These are phyloP conservation scores for Planococcus citri DNA, from an alignment of 1,140 invertebrate genomes.

Conservation along the genomic window DNA sequence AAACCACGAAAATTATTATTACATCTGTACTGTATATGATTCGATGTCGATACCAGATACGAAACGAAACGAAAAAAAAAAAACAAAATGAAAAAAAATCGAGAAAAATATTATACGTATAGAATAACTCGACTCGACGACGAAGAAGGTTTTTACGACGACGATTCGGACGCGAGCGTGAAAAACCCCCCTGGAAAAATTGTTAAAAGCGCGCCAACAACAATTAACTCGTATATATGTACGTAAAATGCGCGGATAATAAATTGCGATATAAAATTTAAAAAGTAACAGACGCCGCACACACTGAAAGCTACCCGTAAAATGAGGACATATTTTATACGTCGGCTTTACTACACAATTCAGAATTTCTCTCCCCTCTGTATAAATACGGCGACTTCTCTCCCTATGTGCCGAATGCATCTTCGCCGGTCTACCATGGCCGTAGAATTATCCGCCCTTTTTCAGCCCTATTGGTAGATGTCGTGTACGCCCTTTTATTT, in stretches of 20 bases:
- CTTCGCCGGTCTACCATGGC: neutral
- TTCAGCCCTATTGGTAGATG: constrained; percentile 2
- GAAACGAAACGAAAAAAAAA: too few relatives aligned
- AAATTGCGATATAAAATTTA: constrained; percentile 16
- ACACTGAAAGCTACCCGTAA: constrained; percentile 9
- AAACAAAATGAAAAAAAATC: too few relatives aligned
- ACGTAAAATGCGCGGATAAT: neutral
- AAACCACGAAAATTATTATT: neutral
- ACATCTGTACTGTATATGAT: too few relatives aligned
- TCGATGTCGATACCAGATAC: too few relatives aligned
- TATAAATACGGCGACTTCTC: neutral
- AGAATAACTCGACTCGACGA: too few relatives aligned
- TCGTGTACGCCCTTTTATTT: constrained; percentile 16
- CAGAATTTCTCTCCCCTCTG: too few relatives aligned
- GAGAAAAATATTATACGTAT: too few relatives aligned
- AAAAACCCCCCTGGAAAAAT: too few relatives aligned
- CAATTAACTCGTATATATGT: constrained; percentile 9
- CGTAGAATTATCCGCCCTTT: neutral
- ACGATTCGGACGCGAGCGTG: too few relatives aligned
- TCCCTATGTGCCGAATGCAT: constrained; percentile 14
- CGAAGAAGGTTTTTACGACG: too few relatives aligned
- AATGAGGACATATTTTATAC: constrained; percentile 20
- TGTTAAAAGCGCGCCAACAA: neutral
- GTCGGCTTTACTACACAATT: constrained; percentile 7
- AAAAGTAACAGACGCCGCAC: neutral